These are phyloP conservation scores for Aptenodytes forsteri DNA, from an alignment of 2,113 vertebrate genomes.

Conservation along the genomic window DNA sequence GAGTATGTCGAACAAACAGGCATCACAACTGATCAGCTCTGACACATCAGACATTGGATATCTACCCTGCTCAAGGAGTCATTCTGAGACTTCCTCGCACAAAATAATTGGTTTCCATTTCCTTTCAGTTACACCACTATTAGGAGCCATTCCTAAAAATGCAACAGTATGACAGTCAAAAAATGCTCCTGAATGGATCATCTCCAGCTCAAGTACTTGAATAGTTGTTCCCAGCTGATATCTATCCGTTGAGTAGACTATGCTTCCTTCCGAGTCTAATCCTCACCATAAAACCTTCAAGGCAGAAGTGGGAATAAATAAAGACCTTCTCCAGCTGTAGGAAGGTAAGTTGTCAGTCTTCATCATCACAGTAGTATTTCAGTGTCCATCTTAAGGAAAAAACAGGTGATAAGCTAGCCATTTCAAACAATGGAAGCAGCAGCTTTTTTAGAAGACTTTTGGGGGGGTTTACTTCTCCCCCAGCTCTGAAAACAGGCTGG, in stretches of 20 bases:
- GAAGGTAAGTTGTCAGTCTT: neutral
- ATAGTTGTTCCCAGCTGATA: neutral
- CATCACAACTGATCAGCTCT: neutral
- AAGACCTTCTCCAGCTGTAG: neutral
- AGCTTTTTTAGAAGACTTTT: neutral
- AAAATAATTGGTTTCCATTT: neutral
- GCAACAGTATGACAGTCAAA: neutral
- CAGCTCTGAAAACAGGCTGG: neutral
- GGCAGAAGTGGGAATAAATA: neutral
- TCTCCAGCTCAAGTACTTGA: neutral
- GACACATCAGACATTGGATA: neutral
- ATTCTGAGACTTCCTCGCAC: neutral
- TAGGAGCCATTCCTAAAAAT: neutral
- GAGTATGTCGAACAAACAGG: rapidly evolving
- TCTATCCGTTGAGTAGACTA: neutral
- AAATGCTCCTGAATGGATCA: neutral
- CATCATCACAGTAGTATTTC: neutral
- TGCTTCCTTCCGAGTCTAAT: neutral
- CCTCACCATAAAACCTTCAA: neutral
- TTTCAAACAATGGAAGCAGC: neutral
- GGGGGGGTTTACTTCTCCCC: neutral
- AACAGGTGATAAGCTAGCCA: neutral
- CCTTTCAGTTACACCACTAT: neutral
- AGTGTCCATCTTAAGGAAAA: neutral
- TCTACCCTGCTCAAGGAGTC: neutral